These are phyloP conservation scores for Platichthys flesus DNA, from an alignment of 2,113 vertebrate species.

Conservation along the genomic window DNA sequence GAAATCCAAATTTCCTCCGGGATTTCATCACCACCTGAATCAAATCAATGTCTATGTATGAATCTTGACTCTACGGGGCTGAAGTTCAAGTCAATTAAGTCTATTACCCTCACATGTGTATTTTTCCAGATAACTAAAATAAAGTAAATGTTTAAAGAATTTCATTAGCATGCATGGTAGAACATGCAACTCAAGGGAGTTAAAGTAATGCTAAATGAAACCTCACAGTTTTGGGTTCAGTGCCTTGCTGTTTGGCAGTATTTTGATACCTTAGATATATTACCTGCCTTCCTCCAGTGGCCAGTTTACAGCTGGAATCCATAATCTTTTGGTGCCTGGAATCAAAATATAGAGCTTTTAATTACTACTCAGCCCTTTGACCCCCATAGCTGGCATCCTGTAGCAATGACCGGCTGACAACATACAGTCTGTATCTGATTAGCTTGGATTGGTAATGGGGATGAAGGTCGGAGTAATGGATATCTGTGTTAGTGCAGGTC, in stretches of 20 bases:
- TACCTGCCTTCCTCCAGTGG: constrained; percentile 4
- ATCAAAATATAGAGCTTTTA: constrained; percentile 12
- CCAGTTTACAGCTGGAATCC: constrained; percentile 23
- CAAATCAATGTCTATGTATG: background rate
- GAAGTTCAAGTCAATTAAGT: too few species aligned
- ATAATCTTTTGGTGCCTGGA: constrained; percentile 7
- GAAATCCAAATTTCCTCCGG: background rate
- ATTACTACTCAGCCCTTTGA: constrained; percentile 6
- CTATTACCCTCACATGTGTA: too few species aligned
- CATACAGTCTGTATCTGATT: too few species aligned
- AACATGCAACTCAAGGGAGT: background rate
- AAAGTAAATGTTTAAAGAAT: too few species aligned
- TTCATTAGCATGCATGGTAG: too few species aligned
- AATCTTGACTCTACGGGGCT: too few species aligned
- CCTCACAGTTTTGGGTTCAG: constrained; percentile 18
- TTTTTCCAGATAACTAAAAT: too few species aligned
- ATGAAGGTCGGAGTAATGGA: constrained; percentile 29
- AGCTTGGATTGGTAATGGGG: too few species aligned
- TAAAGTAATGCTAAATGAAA: constrained; percentile 2
- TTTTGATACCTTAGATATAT: constrained; percentile 4
- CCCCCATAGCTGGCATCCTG: background rate
- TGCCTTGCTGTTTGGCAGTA: background rate
- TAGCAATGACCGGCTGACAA: background rate
- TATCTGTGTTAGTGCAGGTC: constrained; percentile 22
- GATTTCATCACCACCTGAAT: background rate